Base-by-base conservation (phyloP, 2,797 vertebrate genomes). In the Gymnothorax javanicus region DNA sequence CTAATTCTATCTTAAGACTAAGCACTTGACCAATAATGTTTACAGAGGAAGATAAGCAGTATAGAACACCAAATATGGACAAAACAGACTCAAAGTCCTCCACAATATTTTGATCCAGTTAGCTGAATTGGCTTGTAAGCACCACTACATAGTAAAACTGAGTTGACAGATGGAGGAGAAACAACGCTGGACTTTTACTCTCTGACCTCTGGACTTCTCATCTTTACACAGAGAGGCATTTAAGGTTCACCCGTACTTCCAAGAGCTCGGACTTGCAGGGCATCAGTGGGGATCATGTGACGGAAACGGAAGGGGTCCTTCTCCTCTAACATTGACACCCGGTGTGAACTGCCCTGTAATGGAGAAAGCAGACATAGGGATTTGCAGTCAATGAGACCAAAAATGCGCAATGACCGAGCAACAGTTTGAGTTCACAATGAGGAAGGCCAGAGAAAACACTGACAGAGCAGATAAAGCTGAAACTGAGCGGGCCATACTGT, bases 271-370 rank as follows among this genome's bases (percentile, higher is more conserved):
- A 99, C 94, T 94, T 99, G 98, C 87, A 99, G 95, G 2, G 97
- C 97, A 69, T 99, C 97, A 0, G 97, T 95, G 11, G 98, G 96
- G 91, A 99, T 98, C 98, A 99, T 99, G 94, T 99, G 97, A 64
- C 98, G 97, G 83, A 99, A 99, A 5, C 97, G 97, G 93, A 99
- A 97, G 0, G 97, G 97, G 90, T 98, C 98, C 92, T 94, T 97
- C 87, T 99, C 98, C 59, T 99, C 98, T 0, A 92, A 95, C 87
- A 98, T 95, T 0, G 98, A 97, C 0, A 91, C 93, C 25, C 98
- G 95, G 86, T 99, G 98, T 57, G 98, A 97, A 23, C 93, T 95
- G 15, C 97, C 97, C 98, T 99, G 92, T 33, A 88, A 75, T 20
- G 86, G 86, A 82, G 43, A 88, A 71, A 84, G n/a, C 56, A 84